These are phyloP conservation scores for Bombus confusus DNA, from an alignment of 1,140 invertebrate species.

Conservation along the genomic window DNA sequence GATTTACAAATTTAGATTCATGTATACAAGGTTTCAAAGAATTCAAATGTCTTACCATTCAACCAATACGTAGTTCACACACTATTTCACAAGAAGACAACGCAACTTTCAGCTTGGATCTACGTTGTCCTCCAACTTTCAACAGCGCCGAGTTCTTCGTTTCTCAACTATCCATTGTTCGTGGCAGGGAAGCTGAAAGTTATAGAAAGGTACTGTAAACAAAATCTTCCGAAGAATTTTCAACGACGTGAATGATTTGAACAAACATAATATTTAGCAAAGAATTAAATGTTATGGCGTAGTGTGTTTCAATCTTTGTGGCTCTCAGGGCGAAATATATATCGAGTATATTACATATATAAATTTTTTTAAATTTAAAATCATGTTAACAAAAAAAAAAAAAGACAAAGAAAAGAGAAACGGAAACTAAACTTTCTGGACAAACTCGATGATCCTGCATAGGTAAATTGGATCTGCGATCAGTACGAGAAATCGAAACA, in stretches of 20 bases:
- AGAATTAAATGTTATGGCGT: too few species aligned
- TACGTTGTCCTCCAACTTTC: slow-evolving; percentile 85
- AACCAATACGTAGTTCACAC: not conserved
- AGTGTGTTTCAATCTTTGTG: too few species aligned
- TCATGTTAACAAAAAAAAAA: not conserved
- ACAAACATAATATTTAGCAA: too few species aligned
- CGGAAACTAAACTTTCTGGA: too few species aligned
- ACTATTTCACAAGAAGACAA: not conserved
- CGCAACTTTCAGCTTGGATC: slow-evolving; percentile 82
- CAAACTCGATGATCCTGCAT: not conserved
- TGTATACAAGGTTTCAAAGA: not conserved
- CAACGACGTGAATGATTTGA: too few species aligned
- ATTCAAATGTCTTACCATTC: not conserved
- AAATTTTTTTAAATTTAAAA: too few species aligned
- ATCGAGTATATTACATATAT: too few species aligned
- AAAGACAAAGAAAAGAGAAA: not conserved
- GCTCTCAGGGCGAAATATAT: too few species aligned
- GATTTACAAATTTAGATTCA: too few species aligned
- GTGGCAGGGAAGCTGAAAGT: slow-evolving; percentile 82
- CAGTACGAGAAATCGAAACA: slow-evolving; percentile 82
- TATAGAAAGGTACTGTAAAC: slow-evolving; percentile 66
- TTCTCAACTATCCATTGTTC: slow-evolving; percentile 84
- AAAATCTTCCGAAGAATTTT: not conserved
- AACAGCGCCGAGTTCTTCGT: slow-evolving; percentile 90
- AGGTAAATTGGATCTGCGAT: slow-evolving; percentile 80